Evolutionary conservation across 2,797 vertebrate genomes (phyloP).

Genomic region (Parauchenoglanis punctatus): DNA sequence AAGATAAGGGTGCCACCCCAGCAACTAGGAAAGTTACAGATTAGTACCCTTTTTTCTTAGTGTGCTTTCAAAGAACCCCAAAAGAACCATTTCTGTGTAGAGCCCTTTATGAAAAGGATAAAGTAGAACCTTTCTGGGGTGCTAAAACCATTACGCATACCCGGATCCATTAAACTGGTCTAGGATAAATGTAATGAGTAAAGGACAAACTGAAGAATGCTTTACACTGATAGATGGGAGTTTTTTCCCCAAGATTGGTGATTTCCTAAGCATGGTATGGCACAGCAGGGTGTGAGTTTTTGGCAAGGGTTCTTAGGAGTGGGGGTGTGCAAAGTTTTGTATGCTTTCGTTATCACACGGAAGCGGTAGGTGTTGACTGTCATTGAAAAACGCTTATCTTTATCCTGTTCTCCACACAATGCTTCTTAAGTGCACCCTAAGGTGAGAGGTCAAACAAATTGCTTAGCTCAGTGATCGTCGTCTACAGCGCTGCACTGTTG

Average conservation of each 20-base stretch:
- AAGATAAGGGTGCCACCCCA: not conserved
- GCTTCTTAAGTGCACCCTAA: slow-evolving; percentile 35
- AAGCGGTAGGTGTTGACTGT: slow-evolving; percentile 30
- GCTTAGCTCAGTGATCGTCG: slow-evolving; percentile 15
- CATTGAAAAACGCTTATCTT: slow-evolving; percentile 36
- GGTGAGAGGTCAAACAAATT: slow-evolving; percentile 37
- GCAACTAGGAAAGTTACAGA: not conserved
- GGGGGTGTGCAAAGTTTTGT: slow-evolving; percentile 1
- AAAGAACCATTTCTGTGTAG: not conserved
- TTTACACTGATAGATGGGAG: not conserved
- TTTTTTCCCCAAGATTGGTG: not conserved
- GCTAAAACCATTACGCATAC: not conserved
- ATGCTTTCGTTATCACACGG: slow-evolving; percentile 36
- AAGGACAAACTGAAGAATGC: not conserved
- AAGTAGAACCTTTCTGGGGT: not conserved
- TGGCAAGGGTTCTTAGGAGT: slow-evolving; percentile 8
- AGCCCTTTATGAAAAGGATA: not conserved
- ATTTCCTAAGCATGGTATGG: not conserved
- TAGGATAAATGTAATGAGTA: not conserved
- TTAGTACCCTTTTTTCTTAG: not conserved
- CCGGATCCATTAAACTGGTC: not conserved
- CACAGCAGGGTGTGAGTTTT: not conserved
- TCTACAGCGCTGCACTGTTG: not conserved
- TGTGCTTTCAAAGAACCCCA: not conserved
- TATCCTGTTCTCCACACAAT: slow-evolving; percentile 37